Conservation (phyloP, 2,797 vertebrate species). For the Lerista edwardsae region DNA sequence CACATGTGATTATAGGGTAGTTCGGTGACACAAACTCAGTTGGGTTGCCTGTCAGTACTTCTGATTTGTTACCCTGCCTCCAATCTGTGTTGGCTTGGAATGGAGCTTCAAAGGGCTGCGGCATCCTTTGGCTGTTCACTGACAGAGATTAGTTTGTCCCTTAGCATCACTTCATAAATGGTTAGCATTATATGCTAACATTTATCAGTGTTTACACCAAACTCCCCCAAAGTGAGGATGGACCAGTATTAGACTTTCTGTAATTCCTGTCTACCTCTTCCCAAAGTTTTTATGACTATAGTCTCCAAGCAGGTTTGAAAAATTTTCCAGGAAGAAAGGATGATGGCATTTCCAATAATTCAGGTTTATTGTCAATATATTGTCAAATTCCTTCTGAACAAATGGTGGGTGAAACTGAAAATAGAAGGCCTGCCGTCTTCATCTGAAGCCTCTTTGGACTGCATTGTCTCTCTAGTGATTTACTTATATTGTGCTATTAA, state of each 20-base stretch:
- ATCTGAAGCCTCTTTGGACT: conserved; percentile 2
- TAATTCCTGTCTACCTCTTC: background rate
- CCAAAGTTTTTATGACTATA: background rate
- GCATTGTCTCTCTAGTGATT: background rate
- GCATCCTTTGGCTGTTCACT: background rate
- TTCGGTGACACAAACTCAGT: too few species aligned
- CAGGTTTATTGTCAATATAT: conserved; percentile 1
- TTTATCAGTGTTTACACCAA: background rate
- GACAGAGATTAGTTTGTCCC: background rate
- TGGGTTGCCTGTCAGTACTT: too few species aligned
- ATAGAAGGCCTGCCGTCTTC: conserved; percentile 20
- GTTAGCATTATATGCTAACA: background rate
- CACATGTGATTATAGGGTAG: too few species aligned
- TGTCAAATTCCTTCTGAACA: background rate
- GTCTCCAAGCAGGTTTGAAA: background rate
- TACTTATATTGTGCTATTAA: conserved; percentile 33
- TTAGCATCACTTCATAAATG: background rate
- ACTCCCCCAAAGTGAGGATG: background rate
- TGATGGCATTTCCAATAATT: background rate
- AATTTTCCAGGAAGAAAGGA: conserved; percentile 1
- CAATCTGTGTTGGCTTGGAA: background rate
- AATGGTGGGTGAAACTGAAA: conserved; percentile 3
- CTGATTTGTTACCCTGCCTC: background rate
- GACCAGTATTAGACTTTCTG: background rate
- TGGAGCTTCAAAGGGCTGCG: background rate